phyloP scores from a whole-genome alignment of 1,140 invertebrate species.

The Arctopsyche grandis region DNA sequence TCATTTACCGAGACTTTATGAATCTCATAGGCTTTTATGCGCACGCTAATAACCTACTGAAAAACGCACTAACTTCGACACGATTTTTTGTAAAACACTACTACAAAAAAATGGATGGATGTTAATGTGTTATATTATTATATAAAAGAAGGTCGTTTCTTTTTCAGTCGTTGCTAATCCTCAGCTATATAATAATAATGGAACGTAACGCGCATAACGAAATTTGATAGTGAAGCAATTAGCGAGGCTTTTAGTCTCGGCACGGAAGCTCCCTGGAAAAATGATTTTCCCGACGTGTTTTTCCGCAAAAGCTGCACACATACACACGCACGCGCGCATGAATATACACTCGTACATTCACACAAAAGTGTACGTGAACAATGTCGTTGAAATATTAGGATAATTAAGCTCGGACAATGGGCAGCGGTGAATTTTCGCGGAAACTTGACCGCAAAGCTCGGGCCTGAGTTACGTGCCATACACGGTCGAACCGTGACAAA shows the following conservation, averaged over 20 bases:
- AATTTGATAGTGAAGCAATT: slow-evolving; percentile 29
- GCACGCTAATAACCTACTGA: too few relatives aligned
- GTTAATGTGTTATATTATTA: too few relatives aligned
- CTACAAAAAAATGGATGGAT: too few relatives aligned
- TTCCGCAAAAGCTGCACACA: slow-evolving; percentile 1
- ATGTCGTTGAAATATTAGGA: slow-evolving; percentile 48
- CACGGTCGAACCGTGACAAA: background rate
- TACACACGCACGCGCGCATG: background rate
- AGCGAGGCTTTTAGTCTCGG: slow-evolving; percentile 17
- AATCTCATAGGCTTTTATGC: too few relatives aligned
- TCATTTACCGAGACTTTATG: too few relatives aligned
- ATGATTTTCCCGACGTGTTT: slow-evolving; percentile 14
- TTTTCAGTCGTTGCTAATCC: background rate
- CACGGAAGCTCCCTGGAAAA: slow-evolving; percentile 15
- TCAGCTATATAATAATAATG: background rate
- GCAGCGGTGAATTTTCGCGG: slow-evolving; percentile 47
- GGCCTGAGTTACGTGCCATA: background rate
- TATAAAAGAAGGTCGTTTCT: too few relatives aligned
- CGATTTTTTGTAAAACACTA: too few relatives aligned
- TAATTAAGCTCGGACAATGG: slow-evolving; percentile 53
- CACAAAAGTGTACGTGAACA: background rate
- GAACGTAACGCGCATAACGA: slow-evolving; percentile 12
- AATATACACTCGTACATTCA: background rate
- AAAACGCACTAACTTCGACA: too few relatives aligned
- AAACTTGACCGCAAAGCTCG: slow-evolving; percentile 37